Base-by-base conservation (phyloP, 2,888 invertebrate species). In the Drosophila anomalata region DNA sequence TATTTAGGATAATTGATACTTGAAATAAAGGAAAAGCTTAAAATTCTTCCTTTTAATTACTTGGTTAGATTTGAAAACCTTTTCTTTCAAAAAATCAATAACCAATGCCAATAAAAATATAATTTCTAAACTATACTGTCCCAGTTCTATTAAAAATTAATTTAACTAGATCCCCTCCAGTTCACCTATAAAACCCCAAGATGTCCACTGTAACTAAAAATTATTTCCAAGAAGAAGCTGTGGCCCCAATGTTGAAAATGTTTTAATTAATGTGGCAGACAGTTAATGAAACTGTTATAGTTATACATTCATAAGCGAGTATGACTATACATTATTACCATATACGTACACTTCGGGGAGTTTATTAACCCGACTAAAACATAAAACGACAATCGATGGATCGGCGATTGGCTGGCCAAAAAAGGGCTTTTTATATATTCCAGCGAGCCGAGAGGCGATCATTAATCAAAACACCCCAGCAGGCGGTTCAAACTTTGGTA, bases 221-320 rank as follows among this genome's bases (percentile, higher is more conserved):
- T 11, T 46, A 22, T 29, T 59, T 48, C 44, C 14, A 24, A 52
- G 54, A 56, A 68, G 62, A 60, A 52, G 65, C 47, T 77, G 68
- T 74, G 70, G 76, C 29, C 61, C 47, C 61, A 52, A 42, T 47
- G 52, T 56, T 51, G 56, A 79, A 87, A 74, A 87, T 79, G 82
- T 87, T 84, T 84, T 84, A 84, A 84, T 84, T 84, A 84, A 84
- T 84, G 87, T 69, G 68, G 77, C 60, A 70, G 73, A 74, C 76
- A 77, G 77, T 77, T 85, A 84, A 87, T 87, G 85, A 84, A 85
- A 87, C 84, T 83, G 84, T 87, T 83, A 87, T 87, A 78, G 87
- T 83, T 87, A 76, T 76, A 68, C 58, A 62, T 50, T 31, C 51
- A 51, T 52, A 52, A 14, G 63, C 44, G 63, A 63, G 63, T 63